Percentiles rank a stretch among this genome's conserved stretches.
These are phyloP conservation scores for Bombycilla garrulus DNA, from an alignment of 2,113 vertebrate genomes.

Conservation along the genomic window DNA sequence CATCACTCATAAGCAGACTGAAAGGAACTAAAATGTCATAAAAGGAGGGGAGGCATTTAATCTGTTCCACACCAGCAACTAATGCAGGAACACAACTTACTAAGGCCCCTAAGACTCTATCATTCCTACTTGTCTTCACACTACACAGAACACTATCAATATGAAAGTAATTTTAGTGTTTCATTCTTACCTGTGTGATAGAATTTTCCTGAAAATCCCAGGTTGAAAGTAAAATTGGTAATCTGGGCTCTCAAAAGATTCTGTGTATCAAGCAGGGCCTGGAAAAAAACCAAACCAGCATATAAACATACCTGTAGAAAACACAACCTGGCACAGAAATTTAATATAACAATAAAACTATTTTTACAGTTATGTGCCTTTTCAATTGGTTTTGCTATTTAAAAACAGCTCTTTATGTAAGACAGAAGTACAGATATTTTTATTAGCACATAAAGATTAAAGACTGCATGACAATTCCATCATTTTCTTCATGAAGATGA, in stretches of 20 bases:
- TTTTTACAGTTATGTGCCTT: neutral
- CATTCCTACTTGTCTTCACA: neutral
- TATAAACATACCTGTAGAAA: neutral
- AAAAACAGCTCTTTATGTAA: neutral
- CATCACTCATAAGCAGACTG: neutral
- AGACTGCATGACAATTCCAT: neutral
- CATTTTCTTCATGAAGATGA: neutral
- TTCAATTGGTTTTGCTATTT: neutral
- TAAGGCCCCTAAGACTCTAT: neutral
- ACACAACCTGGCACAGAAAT: neutral
- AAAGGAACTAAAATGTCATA: neutral
- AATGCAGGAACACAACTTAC: neutral
- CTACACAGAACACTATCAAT: neutral
- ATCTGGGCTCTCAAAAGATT: slow-evolving; percentile 80
- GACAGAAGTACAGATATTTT: neutral
- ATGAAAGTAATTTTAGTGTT: neutral
- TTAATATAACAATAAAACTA: neutral
- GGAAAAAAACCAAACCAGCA: slow-evolving; percentile 41
- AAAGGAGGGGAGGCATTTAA: neutral
- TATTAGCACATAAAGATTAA: neutral
- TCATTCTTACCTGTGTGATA: slow-evolving; percentile 82
- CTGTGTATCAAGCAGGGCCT: slow-evolving; percentile 85
- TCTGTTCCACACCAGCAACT: neutral
- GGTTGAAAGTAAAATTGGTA: slow-evolving; percentile 85
- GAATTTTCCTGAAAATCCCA: slow-evolving; percentile 87